Evolutionary conservation across 1,140 invertebrate species (phyloP).

Genomic region (Drosophila teissieri): DNA sequence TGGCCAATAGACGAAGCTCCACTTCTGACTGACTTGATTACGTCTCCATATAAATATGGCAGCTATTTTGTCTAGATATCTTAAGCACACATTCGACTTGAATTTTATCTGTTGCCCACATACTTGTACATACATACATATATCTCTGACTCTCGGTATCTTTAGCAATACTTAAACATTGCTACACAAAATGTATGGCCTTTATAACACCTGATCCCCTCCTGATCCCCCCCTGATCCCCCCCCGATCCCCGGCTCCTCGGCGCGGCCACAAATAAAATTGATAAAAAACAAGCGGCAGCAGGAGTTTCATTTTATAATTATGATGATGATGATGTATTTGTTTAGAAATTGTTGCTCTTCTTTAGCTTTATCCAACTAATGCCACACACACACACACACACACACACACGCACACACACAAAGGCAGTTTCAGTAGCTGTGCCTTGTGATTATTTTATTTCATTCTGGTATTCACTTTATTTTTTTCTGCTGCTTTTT

Average conservation of each 20-base stretch:
- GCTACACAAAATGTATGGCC: constrained; percentile 52
- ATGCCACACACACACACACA: constrained; percentile 25
- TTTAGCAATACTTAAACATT: constrained; percentile 66
- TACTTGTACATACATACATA: constrained; percentile 1
- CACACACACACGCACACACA: not conserved
- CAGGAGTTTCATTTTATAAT: constrained; percentile 79
- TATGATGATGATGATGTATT: constrained; percentile 79
- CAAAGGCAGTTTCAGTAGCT: constrained; percentile 50
- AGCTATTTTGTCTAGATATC: constrained; percentile 73
- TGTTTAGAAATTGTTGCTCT: constrained; percentile 66
- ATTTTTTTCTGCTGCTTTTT: constrained; percentile 8
- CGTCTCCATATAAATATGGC: constrained; percentile 81
- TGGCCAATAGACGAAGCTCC: constrained; percentile 33
- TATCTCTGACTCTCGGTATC: constrained; percentile 23
- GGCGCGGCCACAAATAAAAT: constrained; percentile 65
- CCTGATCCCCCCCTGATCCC: constrained; percentile 27
- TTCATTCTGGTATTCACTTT: constrained; percentile 16
- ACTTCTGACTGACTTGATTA: constrained; percentile 71
- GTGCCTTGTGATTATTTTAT: constrained; percentile 61
- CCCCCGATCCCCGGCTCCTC: constrained; percentile 27
- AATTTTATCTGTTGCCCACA: constrained; percentile 27
- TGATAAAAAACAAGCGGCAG: constrained; percentile 68
- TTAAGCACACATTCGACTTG: constrained; percentile 63
- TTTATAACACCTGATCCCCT: constrained; percentile 70
- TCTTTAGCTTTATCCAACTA: constrained; percentile 22